These are phyloP conservation scores for Gephyroberyx darwinii DNA, from an alignment of 2,797 vertebrate species.

Conservation along the genomic window DNA sequence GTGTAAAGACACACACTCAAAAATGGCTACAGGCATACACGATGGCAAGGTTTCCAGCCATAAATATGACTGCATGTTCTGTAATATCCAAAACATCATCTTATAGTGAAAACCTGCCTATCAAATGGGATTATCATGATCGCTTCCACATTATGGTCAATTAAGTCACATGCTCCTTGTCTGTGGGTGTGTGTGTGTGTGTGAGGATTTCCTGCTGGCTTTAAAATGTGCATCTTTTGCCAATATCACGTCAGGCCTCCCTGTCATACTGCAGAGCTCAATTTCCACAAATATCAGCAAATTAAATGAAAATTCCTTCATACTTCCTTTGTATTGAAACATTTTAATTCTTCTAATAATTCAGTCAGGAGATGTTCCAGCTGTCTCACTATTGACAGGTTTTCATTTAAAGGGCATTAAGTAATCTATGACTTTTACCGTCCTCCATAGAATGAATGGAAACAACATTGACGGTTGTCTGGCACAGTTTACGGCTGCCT, in stretches of 20 bases:
- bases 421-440: too few species aligned
- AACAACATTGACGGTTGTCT: too few species aligned
- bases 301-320: too few species aligned
- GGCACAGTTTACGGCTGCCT: too few species aligned
- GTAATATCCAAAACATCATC: slow-evolving; percentile 13
- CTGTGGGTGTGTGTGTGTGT: background rate
- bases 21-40: background rate
- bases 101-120: slow-evolving; percentile 23
- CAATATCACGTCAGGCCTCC: background rate
- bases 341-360: too few species aligned
- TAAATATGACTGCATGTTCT: slow-evolving; percentile 13
- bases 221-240: background rate
- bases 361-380: too few species aligned
- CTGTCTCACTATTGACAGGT: too few species aligned
- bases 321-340: too few species aligned
- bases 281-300: too few species aligned
- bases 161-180: slow-evolving; percentile 13
- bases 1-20: background rate
- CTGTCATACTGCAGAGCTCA: too few species aligned
- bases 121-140: slow-evolving; percentile 47
- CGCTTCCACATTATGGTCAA: slow-evolving; percentile 32
- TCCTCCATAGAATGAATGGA: too few species aligned
- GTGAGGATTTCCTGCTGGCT: background rate
- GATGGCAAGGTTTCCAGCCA: slow-evolving; percentile 5
- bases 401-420: too few species aligned